Conservation (phyloP, 1,140 invertebrate species). For the Arctopsyche grandis region DNA sequence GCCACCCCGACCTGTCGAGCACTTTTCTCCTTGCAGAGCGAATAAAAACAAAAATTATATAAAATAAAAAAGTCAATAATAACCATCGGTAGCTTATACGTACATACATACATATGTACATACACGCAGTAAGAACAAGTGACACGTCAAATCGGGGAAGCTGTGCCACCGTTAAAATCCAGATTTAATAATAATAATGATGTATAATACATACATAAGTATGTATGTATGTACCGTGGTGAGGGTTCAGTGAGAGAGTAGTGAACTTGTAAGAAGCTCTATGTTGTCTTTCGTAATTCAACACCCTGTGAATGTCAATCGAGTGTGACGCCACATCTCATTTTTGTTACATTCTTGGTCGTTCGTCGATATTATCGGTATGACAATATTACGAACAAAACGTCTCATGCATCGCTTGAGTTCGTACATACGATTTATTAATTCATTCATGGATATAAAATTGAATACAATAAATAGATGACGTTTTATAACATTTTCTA, state of each 20-base stretch:
- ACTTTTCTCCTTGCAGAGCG: background rate
- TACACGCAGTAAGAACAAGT: background rate
- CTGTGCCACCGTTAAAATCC: background rate
- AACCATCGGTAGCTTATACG: background rate
- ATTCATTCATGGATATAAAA: background rate
- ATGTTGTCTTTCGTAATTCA: constrained; percentile 16
- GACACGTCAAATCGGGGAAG: background rate
- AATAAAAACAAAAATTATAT: background rate
- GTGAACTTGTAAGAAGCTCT: constrained; percentile 26
- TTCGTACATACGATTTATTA: background rate
- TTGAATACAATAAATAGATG: too few relatives aligned
- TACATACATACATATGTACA: background rate
- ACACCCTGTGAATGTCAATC: constrained; percentile 32
- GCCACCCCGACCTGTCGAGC: constrained; percentile 20
- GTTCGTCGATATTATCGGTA: background rate
- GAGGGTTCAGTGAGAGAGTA: background rate
- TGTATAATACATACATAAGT: background rate
- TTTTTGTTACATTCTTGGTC: constrained; percentile 11
- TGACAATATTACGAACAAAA: background rate
- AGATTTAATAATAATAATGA: background rate
- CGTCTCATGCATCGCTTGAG: background rate
- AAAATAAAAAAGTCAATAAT: constrained; percentile 2
- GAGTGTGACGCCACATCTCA: background rate
- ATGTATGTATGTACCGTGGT: background rate
- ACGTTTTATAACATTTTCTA: too few relatives aligned